Conservation (phyloP, 2,888 invertebrate species). For the Tetragonisca angustula region DNA sequence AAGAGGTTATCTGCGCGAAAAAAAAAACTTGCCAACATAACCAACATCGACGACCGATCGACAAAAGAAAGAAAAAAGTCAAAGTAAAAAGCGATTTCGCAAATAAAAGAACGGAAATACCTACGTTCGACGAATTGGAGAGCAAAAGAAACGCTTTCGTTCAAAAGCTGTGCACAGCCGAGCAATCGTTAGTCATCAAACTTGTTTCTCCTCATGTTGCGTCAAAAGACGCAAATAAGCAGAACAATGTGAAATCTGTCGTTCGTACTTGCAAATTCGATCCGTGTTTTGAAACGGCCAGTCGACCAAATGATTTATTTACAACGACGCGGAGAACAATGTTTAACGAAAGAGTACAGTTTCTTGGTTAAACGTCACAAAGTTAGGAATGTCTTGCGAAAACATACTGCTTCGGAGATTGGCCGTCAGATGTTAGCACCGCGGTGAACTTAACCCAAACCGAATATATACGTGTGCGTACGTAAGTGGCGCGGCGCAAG, state of each 20-base stretch:
- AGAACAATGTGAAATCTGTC: no score
- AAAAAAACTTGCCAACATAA: neutral
- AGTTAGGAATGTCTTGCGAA: neutral
- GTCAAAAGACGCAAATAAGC: neutral
- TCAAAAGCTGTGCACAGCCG: neutral
- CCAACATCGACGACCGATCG: neutral
- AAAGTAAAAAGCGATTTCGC: neutral
- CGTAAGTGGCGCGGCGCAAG: neutral
- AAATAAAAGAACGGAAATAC: neutral
- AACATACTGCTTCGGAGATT: neutral
- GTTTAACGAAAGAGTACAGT: neutral
- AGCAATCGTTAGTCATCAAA: neutral
- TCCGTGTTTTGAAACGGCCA: neutral
- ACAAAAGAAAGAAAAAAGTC: neutral
- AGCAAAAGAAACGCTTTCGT: neutral
- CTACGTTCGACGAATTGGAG: neutral
- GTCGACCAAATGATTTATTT: neutral
- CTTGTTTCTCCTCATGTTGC: neutral
- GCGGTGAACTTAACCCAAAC: neutral
- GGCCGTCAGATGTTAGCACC: conserved; percentile 32
- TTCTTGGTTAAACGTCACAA: neutral
- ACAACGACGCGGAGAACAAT: neutral
- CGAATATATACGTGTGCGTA: no score
- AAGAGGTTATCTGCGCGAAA: conserved; percentile 25
- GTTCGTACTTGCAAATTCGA: neutral